Evolutionary conservation across 2,888 invertebrate genomes (phyloP), one percentile per base, ranked within the genome.

Genomic region (Euplagia quadripunctaria): DNA sequence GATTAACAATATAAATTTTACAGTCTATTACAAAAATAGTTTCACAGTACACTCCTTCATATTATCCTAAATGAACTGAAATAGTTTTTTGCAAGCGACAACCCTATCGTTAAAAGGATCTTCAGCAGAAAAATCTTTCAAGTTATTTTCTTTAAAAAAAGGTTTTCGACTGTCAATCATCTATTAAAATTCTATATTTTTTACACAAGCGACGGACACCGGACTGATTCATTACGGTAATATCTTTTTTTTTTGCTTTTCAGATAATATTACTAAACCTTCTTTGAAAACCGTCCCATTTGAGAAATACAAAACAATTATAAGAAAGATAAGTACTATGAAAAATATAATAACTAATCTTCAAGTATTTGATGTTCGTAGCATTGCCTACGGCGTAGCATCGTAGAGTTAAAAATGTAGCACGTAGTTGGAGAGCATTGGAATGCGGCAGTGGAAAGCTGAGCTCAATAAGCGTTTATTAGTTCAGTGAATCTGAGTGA

Each of bases 381-480:
- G 76, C 75, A 46, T 68, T 68, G 64, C 68, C 83, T 84, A 83
- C 86, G 78, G 4, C 77, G 79, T 79, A 81, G 78, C 71, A 43
- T 9, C 79, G 79, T 79, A 79, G 80, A 70, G 11, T 20, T 75
- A 82, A 79, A 82, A 77, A 64, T 66, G 71, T 76, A 78, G 75
- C 72, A 64, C 67, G 79, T 76, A 14, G 41, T 65, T 43, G 12
- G 20, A 67, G 20, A 16, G 49, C 20, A 58, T 58, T 11, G 68
- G 58, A 58, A 68, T 68, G 67, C 52, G 17, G 65, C 64, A 41
- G 6, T 31, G 14, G 55, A 20, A 20, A 8, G 76, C 64, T 74
- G 46, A 70, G 58, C 67, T 80, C 80, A 82, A 82, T 83, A 75
- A 78, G 52, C 79, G 71, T 80, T 83, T 85, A 82, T 83, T 80